These are phyloP conservation scores for Glareola pratincola DNA, from an alignment of 2,113 vertebrate genomes.

Conservation along the genomic window DNA sequence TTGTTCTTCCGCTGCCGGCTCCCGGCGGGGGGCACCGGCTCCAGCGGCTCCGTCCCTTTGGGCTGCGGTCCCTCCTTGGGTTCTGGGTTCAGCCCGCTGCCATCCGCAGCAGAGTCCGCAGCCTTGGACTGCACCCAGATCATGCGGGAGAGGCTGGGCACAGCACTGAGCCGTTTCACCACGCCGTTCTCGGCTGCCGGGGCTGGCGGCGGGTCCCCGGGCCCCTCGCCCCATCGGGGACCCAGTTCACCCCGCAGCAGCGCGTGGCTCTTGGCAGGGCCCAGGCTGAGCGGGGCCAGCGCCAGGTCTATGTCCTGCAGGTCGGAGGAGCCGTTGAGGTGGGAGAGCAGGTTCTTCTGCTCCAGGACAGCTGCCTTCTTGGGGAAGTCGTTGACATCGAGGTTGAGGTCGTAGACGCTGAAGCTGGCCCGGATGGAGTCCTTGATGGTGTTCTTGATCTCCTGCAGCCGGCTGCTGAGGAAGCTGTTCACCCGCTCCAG, in stretches of 20 bases:
- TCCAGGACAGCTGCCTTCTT: slow-evolving; percentile 91
- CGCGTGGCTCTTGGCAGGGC: slow-evolving; percentile 81
- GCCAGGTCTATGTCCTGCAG: slow-evolving; percentile 94
- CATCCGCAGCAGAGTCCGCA: slow-evolving; percentile 60
- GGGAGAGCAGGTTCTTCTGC: slow-evolving; percentile 87
- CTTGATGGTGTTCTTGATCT: slow-evolving; percentile 97
- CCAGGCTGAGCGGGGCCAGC: slow-evolving; percentile 90
- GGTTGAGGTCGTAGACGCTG: slow-evolving; percentile 92
- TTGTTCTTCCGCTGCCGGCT: slow-evolving; percentile 88
- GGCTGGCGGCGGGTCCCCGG: slow-evolving; percentile 57
- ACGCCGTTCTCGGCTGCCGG: slow-evolving; percentile 73
- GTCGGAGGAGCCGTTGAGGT: slow-evolving; percentile 89
- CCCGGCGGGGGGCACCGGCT: not conserved
- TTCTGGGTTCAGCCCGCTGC: slow-evolving; percentile 38
- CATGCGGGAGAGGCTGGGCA: slow-evolving; percentile 90
- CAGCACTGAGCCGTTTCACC: slow-evolving; percentile 84
- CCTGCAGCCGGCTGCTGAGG: slow-evolving; percentile 93
- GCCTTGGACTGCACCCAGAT: slow-evolving; percentile 89
- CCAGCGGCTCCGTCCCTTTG: slow-evolving; percentile 63
- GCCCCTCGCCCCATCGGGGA: slow-evolving; percentile 65
- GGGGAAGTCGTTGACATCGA: slow-evolving; percentile 93
- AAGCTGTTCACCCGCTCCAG: slow-evolving; percentile 96
- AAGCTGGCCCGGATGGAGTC: slow-evolving; percentile 96
- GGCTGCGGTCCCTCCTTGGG: slow-evolving; percentile 38
- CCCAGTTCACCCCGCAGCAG: slow-evolving; percentile 73